phyloP scores from a whole-genome alignment of 92 coral and sea anemone species.

The Desmophyllum pertusum region DNA sequence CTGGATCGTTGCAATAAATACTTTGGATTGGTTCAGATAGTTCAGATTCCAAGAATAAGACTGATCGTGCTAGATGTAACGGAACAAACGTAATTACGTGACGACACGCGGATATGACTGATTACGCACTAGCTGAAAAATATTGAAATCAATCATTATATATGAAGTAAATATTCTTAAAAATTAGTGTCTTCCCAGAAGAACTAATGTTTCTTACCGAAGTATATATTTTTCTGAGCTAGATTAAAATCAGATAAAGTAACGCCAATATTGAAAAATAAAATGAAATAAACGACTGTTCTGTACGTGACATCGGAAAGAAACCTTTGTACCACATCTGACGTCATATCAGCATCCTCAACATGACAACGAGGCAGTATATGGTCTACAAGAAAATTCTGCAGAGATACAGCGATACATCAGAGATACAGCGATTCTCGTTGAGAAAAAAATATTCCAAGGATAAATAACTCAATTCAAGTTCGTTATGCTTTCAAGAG shows the following conservation, averaged over 20 bases:
- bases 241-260: neutral
- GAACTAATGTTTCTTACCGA: neutral
- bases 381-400: neutral
- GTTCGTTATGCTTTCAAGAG: constrained; percentile 19
- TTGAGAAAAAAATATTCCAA: neutral
- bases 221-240: neutral
- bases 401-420: no score
- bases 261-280: neutral
- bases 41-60: neutral
- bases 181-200: neutral
- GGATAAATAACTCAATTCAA: neutral
- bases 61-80: neutral
- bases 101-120: neutral
- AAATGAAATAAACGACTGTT: neutral
- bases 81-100: neutral
- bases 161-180: neutral
- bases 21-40: neutral
- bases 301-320: neutral
- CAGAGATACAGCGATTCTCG: neutral
- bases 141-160: neutral
- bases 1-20: neutral
- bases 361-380: neutral
- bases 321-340: neutral
- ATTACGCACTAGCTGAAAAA: neutral
- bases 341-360: neutral